Base-by-base conservation (phyloP, 2,113 vertebrate species). In the Zapus hudsonius region DNA sequence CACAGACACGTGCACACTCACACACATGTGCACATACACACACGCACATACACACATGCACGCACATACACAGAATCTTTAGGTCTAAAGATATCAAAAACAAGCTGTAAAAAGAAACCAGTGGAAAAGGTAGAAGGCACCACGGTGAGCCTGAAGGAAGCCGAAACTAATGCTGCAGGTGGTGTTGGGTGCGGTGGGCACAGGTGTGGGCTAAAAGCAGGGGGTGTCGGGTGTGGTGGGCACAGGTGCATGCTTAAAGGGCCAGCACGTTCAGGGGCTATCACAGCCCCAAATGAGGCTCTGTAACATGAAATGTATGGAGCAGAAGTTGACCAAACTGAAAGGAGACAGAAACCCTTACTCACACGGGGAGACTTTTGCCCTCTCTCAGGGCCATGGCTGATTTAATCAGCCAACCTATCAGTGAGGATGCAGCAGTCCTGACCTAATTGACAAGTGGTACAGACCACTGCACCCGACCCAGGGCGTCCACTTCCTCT, bases 401-500 rank as follows among this genome's bases (percentile, higher is more conserved):
- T 20, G 84, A 8, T 27, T 10, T 27, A 4, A 3, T 0, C 27
- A 36, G 20, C 23, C 52, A 9, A 55, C 22, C 13, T 1, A 1
- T 13, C n/a, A 0, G 25, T 2, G 9, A 55, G 78, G 66, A 9
- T 5, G 2, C 4, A 6, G 72, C 19, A 7, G 9, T 6, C 12
- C 81, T 57, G 79, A 59, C 80, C 92, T 74, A 63, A 86, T 4
- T 42, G 84, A 69, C 70, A 47, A 76, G 92, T 27, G 78, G 9
- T 2, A 1, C 92, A 78, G 92, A 80, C 87, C 75, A 3, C 25
- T 29, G 94, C 55, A 2, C 74, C 23, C 1, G 0, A 36, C 38
- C 3, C 3, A 0, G 17, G 1, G 38, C 5, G 1, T 0, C 31
- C 23, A 0, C 0, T 0, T 13, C 44, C 57, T n/a, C 2, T 8